Conservation (phyloP, 2,113 vertebrate species). For the Polypterus bichir region DNA sequence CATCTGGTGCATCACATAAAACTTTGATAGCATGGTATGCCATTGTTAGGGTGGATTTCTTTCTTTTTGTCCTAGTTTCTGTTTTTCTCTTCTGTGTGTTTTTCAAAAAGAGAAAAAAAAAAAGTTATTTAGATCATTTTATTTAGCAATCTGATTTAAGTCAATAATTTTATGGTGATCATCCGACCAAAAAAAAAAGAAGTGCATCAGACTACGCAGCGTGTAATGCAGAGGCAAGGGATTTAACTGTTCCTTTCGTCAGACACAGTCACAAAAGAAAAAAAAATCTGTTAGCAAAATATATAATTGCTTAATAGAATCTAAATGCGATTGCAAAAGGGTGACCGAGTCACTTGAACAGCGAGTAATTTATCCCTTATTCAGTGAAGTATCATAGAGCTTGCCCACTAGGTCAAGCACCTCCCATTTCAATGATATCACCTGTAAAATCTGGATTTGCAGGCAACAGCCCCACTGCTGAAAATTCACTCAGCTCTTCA, state of each 20-base stretch:
- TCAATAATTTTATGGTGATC: not conserved
- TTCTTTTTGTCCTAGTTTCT: too few species aligned
- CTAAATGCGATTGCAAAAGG: conserved; percentile 28
- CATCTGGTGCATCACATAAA: too few species aligned
- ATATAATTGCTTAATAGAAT: conserved; percentile 26
- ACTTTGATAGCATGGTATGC: too few species aligned
- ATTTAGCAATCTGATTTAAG: not conserved
- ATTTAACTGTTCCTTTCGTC: too few species aligned
- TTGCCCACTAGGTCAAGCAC: conserved; percentile 53
- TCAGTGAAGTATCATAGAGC: conserved; percentile 67
- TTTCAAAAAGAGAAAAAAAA: too few species aligned
- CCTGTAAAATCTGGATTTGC: conserved; percentile 58
- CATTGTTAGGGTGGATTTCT: too few species aligned
- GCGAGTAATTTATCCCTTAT: conserved; percentile 61
- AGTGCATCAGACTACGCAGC: too few species aligned
- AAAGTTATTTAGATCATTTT: not conserved
- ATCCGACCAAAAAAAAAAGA: not conserved
- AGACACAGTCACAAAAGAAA: too few species aligned
- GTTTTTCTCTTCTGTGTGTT: too few species aligned
- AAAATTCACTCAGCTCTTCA: conserved; percentile 58
- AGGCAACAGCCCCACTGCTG: conserved; percentile 53
- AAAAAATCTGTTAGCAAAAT: conserved; percentile 12
- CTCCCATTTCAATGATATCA: conserved; percentile 66
- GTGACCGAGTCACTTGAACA: conserved; percentile 27
- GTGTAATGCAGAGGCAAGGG: too few species aligned